Percentiles rank a stretch among this genome's conserved stretches.
These are phyloP conservation scores for Neolamprologus caudopunctatus DNA, from an alignment of 2,113 vertebrate species.

Conservation along the genomic window DNA sequence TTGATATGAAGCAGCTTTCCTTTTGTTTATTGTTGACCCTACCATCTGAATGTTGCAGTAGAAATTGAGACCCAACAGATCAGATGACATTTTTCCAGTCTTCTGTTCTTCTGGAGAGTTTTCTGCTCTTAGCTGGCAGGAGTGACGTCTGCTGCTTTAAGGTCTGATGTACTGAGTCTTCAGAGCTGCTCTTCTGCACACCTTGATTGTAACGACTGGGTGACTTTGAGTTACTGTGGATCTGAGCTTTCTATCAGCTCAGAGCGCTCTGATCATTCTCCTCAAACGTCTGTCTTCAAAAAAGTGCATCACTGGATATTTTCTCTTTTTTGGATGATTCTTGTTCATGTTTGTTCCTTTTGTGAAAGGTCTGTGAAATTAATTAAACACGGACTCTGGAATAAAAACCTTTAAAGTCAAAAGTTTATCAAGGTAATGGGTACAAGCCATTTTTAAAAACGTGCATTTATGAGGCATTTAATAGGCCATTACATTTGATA, in stretches of 20 bases:
- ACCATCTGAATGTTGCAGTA: background rate
- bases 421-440: background rate
- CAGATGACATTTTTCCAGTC: background rate
- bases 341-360: background rate
- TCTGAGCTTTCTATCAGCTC: background rate
- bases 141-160: background rate
- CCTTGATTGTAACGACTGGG: background rate
- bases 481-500: background rate
- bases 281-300: background rate
- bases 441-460: background rate
- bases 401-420: background rate
- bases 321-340: background rate
- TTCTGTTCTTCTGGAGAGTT: background rate
- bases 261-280: background rate
- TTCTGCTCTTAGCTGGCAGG: background rate
- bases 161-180: background rate
- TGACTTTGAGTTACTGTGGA: background rate
- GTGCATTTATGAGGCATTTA: background rate
- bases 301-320: background rate
- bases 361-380: background rate
- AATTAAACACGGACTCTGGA: background rate
- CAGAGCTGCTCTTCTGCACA: background rate
- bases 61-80: background rate
- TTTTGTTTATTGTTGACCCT: background rate
- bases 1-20: background rate